Conservation (phyloP, 2,113 vertebrate species). For the Xiphophorus hellerii region DNA sequence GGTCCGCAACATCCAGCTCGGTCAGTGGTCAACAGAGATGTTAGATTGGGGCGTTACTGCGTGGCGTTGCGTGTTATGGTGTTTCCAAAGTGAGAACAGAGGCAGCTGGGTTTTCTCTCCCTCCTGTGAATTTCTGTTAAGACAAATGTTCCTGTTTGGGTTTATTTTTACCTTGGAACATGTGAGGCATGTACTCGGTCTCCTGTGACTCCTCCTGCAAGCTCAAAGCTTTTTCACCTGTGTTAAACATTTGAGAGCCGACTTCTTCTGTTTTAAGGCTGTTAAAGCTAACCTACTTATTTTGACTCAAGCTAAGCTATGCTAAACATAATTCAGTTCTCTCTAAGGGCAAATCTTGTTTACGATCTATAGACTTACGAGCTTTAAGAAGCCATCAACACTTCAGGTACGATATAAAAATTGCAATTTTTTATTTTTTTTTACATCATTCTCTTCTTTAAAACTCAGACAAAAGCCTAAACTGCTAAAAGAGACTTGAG, state of each 20-base stretch:
- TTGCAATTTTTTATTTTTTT: too few species aligned
- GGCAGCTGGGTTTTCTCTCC: conserved; percentile 45
- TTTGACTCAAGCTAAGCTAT: background rate
- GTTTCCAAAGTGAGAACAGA: background rate
- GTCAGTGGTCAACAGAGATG: conserved; percentile 66
- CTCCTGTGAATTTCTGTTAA: conserved; percentile 50
- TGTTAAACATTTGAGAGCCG: conserved; percentile 15
- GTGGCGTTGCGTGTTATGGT: too few species aligned
- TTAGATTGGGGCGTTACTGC: too few species aligned
- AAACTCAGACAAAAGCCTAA: background rate
- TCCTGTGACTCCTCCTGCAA: conserved; percentile 34
- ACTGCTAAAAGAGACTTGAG: too few species aligned
- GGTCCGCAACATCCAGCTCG: conserved; percentile 98
- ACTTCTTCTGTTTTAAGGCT: background rate
- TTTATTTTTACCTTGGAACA: conserved; percentile 70
- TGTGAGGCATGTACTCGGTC: conserved; percentile 60
- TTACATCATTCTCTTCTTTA: background rate
- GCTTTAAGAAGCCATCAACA: background rate
- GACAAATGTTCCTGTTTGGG: conserved; percentile 66
- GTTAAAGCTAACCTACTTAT: background rate
- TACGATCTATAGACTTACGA: background rate
- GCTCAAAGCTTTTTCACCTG: conserved; percentile 40
- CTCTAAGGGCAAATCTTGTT: background rate
- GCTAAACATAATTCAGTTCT: background rate
- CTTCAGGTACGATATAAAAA: background rate